These are phyloP conservation scores for Tipula vernalis DNA, from an alignment of 2,888 invertebrate genomes.

Conservation along the genomic window DNA sequence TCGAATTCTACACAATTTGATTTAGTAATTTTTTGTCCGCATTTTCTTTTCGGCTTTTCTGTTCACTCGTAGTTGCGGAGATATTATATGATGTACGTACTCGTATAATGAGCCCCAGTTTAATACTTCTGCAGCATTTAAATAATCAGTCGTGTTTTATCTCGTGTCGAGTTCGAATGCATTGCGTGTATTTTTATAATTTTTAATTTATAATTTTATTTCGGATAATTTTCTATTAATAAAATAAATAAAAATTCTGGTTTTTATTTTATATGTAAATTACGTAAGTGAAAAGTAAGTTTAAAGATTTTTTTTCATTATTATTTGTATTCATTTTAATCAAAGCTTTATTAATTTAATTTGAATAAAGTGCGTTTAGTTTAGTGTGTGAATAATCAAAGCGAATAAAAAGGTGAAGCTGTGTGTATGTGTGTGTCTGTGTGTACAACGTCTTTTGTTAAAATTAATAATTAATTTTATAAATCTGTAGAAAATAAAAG, in stretches of 20 bases:
- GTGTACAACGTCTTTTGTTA: not conserved
- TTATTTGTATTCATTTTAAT: not conserved
- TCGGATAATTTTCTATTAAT: not conserved
- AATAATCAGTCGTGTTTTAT: not conserved
- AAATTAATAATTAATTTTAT: not conserved
- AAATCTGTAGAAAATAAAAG: not conserved
- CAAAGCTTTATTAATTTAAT: too few relatives aligned
- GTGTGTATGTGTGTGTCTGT: not conserved
- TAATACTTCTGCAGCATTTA: not conserved
- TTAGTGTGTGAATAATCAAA: not conserved
- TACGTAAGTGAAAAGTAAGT: not conserved
- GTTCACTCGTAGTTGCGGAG: not conserved
- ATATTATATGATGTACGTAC: not conserved
- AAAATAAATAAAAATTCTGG: not conserved
- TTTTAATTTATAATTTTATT: not conserved
- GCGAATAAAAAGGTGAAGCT: not conserved
- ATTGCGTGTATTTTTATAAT: not conserved
- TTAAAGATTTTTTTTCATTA: not conserved
- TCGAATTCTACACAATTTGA: not conserved
- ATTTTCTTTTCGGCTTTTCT: not conserved
- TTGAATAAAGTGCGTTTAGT: not conserved
- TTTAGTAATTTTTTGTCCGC: not conserved
- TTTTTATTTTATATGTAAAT: not conserved
- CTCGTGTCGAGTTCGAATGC: not conserved
- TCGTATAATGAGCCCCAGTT: not conserved